Evolutionary conservation across 37 sponge, comb jelly and placozoan species (phyloP), one percentile per base, ranked within the genome.

Genomic region (Tethya wilhelma): DNA sequence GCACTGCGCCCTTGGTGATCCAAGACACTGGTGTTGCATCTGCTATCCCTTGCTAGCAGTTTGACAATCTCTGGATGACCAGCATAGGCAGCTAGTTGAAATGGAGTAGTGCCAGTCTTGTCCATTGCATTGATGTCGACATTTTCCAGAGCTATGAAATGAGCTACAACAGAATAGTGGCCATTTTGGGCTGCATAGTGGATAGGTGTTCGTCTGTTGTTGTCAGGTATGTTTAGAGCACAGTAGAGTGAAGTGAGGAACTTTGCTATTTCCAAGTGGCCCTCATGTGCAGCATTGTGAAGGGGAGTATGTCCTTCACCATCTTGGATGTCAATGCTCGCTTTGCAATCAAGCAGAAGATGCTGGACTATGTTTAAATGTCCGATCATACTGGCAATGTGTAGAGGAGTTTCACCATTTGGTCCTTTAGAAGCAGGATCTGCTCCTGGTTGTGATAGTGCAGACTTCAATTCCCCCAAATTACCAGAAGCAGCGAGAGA

Each of bases 171-270:
- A 38, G 46, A 55, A 28, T 22, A n/a, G 66, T 86, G 77, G 9
- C 77, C 85, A 72, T 65, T 72, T 26, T 79, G 67, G 23, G 66
- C 33, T 37, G 74, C 79, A 46, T 62, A 73, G 56, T 86, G 87
- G 8, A 86, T 41, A 5, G 87, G 87, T 40, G 66, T 65, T 0
- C 80, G 73, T 4, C 59, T 67, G 46, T 86, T 67, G 7, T 62
- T 56, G 40, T 79, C 79, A 62, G 23, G 29, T 5, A 33, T 33
- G 32, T 73, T 77, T 1, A 78, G 7, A 38, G 57, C 46, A 71
- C 12, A n/a, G n/a, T n/a, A n/a, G n/a, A n/a, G n/a, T n/a, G n/a
- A n/a, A 34, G 36, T 32, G 22, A 81, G 64, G 34, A 71, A 70
- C 3, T 38, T 59, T 33, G 71, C 82, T 14, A 81, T 33, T 17